Conservation (phyloP, 2,113 vertebrate genomes). For the Crotalus horridus region DNA sequence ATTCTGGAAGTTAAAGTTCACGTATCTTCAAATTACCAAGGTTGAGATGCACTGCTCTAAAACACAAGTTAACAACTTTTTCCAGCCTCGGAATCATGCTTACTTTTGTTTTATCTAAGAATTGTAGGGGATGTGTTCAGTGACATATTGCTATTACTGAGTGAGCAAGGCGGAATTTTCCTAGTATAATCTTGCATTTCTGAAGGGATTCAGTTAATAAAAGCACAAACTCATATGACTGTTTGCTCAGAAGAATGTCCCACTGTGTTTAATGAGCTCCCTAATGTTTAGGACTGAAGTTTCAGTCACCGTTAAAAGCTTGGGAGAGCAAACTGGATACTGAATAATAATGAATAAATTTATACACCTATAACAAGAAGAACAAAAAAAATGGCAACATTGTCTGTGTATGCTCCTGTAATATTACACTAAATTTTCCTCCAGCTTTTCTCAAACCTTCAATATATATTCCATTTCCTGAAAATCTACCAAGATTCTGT, state of each 20-base stretch:
- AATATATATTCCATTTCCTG: slow-evolving; percentile 62
- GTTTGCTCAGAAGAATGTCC: neutral
- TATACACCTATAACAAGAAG: neutral
- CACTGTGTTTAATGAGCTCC: neutral
- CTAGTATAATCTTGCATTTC: neutral
- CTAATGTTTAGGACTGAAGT: neutral
- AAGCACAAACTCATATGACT: neutral
- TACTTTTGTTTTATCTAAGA: neutral
- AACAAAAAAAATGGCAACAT: slow-evolving; percentile 22
- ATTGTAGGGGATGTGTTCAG: neutral
- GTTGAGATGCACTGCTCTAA: neutral
- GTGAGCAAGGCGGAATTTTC: neutral
- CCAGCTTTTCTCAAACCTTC: slow-evolving; percentile 50
- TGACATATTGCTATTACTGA: neutral
- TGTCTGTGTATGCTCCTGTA: slow-evolving; percentile 24
- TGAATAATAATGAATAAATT: neutral
- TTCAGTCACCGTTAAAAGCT: neutral
- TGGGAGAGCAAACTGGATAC: neutral
- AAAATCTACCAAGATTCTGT: slow-evolving; percentile 62
- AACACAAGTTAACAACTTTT: neutral
- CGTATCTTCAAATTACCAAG: neutral
- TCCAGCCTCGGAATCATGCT: neutral
- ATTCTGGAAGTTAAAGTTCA: neutral
- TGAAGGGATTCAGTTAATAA: neutral
- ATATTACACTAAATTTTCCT: slow-evolving; percentile 44